Conservation (phyloP, 2,797 vertebrate species). For the Crenuchus spilurus region DNA sequence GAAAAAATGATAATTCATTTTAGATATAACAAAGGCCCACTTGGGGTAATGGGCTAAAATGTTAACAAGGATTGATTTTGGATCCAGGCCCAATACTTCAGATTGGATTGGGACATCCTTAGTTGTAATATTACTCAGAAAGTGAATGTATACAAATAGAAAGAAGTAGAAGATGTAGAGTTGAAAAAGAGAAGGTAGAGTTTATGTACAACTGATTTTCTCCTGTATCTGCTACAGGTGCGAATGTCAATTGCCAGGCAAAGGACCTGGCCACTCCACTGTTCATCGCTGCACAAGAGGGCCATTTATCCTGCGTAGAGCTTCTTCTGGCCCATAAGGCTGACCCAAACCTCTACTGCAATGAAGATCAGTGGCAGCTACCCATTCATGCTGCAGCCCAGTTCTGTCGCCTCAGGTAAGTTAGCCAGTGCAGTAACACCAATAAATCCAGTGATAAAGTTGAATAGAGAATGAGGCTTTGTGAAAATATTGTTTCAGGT, state of each 20-base stretch:
- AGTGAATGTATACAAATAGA: not conserved
- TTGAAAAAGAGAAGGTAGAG: not conserved
- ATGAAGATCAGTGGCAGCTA: constrained; percentile 85
- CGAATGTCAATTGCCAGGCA: constrained; percentile 85
- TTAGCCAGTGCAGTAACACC: not conserved
- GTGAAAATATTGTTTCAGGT: not conserved
- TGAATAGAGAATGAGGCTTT: too few species aligned
- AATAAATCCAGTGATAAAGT: not conserved
- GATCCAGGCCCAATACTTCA: too few species aligned
- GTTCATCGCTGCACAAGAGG: constrained; percentile 93
- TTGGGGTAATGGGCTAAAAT: too few species aligned
- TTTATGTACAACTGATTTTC: not conserved
- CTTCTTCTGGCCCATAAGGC: constrained; percentile 82
- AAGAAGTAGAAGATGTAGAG: not conserved
- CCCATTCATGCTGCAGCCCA: constrained; percentile 92
- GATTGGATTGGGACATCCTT: too few species aligned
- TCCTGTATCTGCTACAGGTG: constrained; percentile 74
- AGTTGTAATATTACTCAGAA: not conserved
- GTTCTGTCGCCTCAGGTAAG: constrained; percentile 86
- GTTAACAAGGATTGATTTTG: too few species aligned
- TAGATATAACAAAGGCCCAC: too few species aligned
- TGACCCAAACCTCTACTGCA: constrained; percentile 87
- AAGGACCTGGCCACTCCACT: constrained; percentile 90
- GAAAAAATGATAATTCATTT: too few species aligned
- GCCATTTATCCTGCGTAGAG: constrained; percentile 84